These are phyloP conservation scores for Agrochola macilenta DNA, from an alignment of 2,888 invertebrate species.

Conservation along the genomic window DNA sequence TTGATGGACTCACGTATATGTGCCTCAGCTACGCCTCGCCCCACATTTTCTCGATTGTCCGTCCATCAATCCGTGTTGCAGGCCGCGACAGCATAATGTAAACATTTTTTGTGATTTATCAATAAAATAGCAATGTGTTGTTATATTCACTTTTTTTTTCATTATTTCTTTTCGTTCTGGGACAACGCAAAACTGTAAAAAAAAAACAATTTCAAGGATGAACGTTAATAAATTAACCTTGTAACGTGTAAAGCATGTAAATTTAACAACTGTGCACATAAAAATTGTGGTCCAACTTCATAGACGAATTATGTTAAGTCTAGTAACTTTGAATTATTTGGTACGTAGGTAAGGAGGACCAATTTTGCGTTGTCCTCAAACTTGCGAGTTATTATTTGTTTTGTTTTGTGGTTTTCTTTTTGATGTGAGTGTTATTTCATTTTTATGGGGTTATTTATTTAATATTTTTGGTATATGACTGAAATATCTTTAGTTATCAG, in stretches of 20 bases:
- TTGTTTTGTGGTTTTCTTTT: conserved; percentile 6
- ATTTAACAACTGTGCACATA: conserved; percentile 28
- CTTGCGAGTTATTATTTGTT: conserved; percentile 5
- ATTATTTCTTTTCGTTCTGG: not conserved
- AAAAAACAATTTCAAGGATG: conserved; percentile 1
- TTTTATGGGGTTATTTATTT: not conserved
- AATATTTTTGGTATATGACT: not conserved
- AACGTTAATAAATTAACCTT: conserved; percentile 1
- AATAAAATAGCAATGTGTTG: conserved; percentile 29
- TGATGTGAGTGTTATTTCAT: not conserved
- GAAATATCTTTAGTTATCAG: not conserved
- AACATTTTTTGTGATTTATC: not conserved
- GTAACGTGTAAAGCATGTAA: conserved; percentile 3
- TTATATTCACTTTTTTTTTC: conserved; percentile 27
- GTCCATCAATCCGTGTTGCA: no score
- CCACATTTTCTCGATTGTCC: no score
- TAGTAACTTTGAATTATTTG: conserved; percentile 11
- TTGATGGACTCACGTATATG: no score
- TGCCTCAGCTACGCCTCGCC: no score
- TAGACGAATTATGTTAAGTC: not conserved
- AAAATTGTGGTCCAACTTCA: conserved; percentile 3
- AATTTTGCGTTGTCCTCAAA: conserved; percentile 27
- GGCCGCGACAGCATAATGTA: no score
- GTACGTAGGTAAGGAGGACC: not conserved
- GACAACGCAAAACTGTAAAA: conserved; percentile 13